A percentile compares a stretch with the other conserved stretches of the same genome.
Evolutionary conservation across 2,888 invertebrate genomes (phyloP).

Genomic region (Lithophane leautieri): DNA sequence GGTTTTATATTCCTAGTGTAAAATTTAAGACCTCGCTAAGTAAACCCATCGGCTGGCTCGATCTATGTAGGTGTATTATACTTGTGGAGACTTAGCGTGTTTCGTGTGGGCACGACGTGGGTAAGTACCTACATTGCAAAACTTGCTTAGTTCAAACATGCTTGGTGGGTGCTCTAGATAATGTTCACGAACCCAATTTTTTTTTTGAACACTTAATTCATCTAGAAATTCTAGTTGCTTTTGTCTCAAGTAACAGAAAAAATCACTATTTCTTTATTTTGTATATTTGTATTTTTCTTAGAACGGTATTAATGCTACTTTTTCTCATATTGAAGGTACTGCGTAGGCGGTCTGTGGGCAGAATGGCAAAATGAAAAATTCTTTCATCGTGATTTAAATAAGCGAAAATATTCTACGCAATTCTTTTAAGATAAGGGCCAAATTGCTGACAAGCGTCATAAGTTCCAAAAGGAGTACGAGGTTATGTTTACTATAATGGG

Average conservation of each 20-base stretch:
- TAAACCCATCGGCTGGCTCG: conserved; percentile 27
- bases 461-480: background rate
- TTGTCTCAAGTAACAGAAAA: conserved; percentile 14
- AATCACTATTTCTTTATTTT: conserved; percentile 9
- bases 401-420: conserved; percentile 25
- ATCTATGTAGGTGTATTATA: conserved; percentile 35
- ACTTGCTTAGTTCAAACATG: conserved; percentile 44
- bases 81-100: conserved; percentile 33
- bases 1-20: conserved; percentile 16
- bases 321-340: conserved; percentile 40
- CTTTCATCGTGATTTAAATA: conserved; percentile 37
- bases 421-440: conserved; percentile 17
- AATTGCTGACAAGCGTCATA: background rate
- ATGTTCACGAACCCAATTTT: conserved; percentile 28
- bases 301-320: conserved; percentile 27
- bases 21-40: conserved; percentile 28
- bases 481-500: background rate
- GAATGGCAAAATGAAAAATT: conserved; percentile 41
- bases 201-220: conserved; percentile 23
- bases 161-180: conserved; percentile 24
- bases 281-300: conserved; percentile 28
- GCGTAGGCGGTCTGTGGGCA: conserved; percentile 30
- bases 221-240: conserved; percentile 9
- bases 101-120: conserved; percentile 25
- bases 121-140: conserved; percentile 21